phyloP scores from a whole-genome alignment of 2,888 invertebrate species.

The Nasonovia ribisnigri region DNA sequence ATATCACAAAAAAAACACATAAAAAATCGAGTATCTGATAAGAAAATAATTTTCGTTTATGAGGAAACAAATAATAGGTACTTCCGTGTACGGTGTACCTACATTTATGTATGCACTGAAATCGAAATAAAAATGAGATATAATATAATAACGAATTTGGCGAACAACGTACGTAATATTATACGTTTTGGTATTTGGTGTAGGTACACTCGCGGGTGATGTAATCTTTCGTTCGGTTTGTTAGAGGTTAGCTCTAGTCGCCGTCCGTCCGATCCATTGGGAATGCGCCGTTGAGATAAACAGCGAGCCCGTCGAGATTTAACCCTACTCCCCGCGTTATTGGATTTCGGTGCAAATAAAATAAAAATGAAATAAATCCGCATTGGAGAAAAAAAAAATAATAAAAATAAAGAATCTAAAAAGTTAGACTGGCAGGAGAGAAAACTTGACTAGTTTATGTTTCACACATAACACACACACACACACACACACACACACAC shows the following conservation, averaged over 20 bases:
- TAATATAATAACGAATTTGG: constrained; percentile 5
- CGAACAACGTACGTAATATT: not conserved
- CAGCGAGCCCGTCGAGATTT: constrained; percentile 25
- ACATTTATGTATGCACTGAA: not conserved
- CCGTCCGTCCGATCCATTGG: constrained; percentile 16
- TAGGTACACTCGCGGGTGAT: not conserved
- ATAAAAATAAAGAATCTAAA: not conserved
- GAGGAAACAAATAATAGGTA: not conserved
- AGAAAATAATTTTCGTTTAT: constrained; percentile 39
- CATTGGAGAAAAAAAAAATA: not conserved
- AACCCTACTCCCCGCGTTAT: not conserved
- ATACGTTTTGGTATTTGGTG: not conserved
- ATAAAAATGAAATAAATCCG: constrained; percentile 38
- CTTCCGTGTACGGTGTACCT: not conserved
- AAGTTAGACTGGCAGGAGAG: not conserved
- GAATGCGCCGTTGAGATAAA: constrained; percentile 43
- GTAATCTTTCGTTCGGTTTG: constrained; percentile 41
- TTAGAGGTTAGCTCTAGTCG: constrained; percentile 5
- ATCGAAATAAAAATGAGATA: not conserved
- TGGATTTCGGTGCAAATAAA: constrained; percentile 39
- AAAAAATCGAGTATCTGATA: not conserved
- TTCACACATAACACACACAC: not conserved
- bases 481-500: not conserved
- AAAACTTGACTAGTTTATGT: not conserved
- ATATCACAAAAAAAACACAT: not conserved